Conservation (phyloP, 1,140 invertebrate genomes). For the Dysdera silvatica region DNA sequence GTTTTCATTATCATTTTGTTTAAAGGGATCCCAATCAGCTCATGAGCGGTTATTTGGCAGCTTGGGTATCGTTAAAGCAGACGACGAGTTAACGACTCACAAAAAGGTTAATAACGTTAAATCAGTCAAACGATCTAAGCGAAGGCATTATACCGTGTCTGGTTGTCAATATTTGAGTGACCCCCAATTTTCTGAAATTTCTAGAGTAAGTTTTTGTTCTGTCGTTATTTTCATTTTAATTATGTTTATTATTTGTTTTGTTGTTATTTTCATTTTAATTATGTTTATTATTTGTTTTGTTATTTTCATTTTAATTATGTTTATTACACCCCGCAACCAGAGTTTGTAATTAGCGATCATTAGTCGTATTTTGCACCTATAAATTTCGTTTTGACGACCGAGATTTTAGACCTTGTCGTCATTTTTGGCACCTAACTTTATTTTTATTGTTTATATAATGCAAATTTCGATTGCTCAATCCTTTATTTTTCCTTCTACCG, state of each 20-base stretch:
- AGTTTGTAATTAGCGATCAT: no score
- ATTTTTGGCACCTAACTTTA: no score
- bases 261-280: neutral
- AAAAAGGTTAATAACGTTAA: slow-evolving; percentile 25
- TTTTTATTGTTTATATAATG: no score
- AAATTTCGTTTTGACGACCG: no score
- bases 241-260: neutral
- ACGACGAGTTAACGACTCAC: slow-evolving; percentile 30
- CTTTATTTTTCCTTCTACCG: no score
- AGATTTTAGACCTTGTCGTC: no score
- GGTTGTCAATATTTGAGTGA: slow-evolving; percentile 47
- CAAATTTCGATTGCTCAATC: no score
- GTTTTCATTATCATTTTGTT: no score
- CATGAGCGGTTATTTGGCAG: slow-evolving; percentile 46
- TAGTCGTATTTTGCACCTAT: no score
- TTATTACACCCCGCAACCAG: no score
- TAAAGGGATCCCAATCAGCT: slow-evolving; percentile 35
- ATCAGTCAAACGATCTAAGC: slow-evolving; percentile 55
- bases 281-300: neutral
- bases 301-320: neutral
- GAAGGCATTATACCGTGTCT: slow-evolving; percentile 79
- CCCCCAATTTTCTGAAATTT: slow-evolving; percentile 19
- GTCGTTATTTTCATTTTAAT: neutral
- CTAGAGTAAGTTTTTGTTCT: slow-evolving; percentile 7
- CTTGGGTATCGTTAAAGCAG: neutral